phyloP scores from a whole-genome alignment of 2,113 vertebrate species.

The Beaufortia kweichowensis region DNA sequence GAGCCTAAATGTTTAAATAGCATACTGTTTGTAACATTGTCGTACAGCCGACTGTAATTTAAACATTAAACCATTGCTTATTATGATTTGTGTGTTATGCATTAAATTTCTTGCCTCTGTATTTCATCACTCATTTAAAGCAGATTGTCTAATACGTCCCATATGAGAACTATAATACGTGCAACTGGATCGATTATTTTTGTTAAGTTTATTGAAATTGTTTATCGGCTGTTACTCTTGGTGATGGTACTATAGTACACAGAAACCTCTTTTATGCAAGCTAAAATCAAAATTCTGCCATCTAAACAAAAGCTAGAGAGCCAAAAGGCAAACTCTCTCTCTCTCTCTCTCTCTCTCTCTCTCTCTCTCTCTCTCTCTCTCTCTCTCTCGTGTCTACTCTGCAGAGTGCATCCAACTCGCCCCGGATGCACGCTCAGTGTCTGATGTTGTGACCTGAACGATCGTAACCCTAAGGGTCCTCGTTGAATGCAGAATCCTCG shows the following conservation, averaged over 20 bases:
- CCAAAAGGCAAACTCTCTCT: conserved; percentile 22
- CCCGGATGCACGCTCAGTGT: conserved; percentile 48
- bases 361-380: conserved; percentile 17
- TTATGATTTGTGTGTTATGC: too few relatives aligned
- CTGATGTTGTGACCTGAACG: conserved; percentile 41
- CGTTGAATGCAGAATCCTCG: conserved; percentile 4
- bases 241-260: background rate
- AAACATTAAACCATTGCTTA: too few relatives aligned
- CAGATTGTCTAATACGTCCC: too few relatives aligned
- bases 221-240: background rate
- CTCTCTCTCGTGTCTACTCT: conserved; percentile 17
- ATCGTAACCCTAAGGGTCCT: conserved; percentile 28
- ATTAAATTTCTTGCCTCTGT: too few relatives aligned
- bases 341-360: conserved; percentile 12
- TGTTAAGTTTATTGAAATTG: too few relatives aligned
- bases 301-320: conserved; percentile 16
- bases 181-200: too few relatives aligned
- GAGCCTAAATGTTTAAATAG: too few relatives aligned
- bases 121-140: too few relatives aligned
- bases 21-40: too few relatives aligned
- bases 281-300: conserved; percentile 30
- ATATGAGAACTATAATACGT: too few relatives aligned
- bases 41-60: too few relatives aligned
- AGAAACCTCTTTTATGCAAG: background rate
- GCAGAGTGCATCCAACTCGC: conserved; percentile 44